Base-by-base conservation (phyloP, 2,113 vertebrate genomes). In the Halcyon malimbica region DNA sequence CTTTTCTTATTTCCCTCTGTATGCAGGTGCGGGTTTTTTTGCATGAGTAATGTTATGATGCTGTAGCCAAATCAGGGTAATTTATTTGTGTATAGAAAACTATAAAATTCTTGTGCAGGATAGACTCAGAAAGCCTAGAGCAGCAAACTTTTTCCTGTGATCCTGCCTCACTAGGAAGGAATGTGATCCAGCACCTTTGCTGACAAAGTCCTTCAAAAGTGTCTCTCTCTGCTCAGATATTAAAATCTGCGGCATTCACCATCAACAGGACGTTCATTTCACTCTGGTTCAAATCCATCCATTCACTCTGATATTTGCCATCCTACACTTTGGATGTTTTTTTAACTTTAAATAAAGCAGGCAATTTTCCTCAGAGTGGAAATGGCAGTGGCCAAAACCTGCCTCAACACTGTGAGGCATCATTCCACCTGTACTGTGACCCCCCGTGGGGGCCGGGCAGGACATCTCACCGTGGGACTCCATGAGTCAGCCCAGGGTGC, bases 401-500 rank as follows among this genome's bases (percentile, higher is more conserved):
- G 26, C 6, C 19, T 64, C 13, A 20, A 15, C 11, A 5, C 11
- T 0, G 1, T n/a, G 24, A 54, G 17, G 7, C n/a, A 23, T 29
- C 42, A 28, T 10, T 18, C 10, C 8, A 23, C 54, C 46, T 2
- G 1, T 23, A 39, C 24, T 1, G 1, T 60, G 82, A 24, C 29
- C 12, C 28, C 28, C 23, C 2, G 21, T 5, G 6, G 23, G 12
- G 35, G 3, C 35, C 64, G 23, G 69, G 35, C 10, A 63, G 35
- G 21, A 6, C 16, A 24, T 13, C 25, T 7, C 17, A 1, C 37
- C 1, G 1, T 21, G 26, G 44, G n/a, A 41, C 35, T 17, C 25
- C 1, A 0, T 9, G 28, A 21, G 39, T 16, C 63, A 31, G 51
- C 28, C 4, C 11, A 6, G 25, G 26, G 11, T 0, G 1, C 26